These are phyloP conservation scores for Megaleporinus macrocephalus DNA, from an alignment of 2,113 vertebrate species.

Conservation along the genomic window DNA sequence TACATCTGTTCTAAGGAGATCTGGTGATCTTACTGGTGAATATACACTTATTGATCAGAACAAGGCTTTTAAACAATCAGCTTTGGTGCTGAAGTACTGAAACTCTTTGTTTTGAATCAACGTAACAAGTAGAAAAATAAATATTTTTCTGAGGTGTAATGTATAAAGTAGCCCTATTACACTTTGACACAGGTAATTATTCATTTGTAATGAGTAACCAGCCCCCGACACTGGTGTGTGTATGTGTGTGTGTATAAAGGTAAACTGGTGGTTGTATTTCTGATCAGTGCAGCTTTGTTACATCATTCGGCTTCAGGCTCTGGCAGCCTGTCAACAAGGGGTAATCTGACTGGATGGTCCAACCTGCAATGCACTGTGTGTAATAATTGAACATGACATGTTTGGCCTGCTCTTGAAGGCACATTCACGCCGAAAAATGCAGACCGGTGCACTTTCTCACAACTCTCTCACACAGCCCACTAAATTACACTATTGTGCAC, in stretches of 20 bases:
- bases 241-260: neutral
- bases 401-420: neutral
- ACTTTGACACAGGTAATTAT: too few relatives aligned
- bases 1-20: too few relatives aligned
- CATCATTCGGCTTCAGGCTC: neutral
- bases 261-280: neutral
- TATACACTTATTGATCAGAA: too few relatives aligned
- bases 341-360: conserved; percentile 1
- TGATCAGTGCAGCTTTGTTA: neutral
- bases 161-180: too few relatives aligned
- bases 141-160: too few relatives aligned
- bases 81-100: too few relatives aligned
- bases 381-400: conserved; percentile 21
- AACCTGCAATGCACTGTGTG: neutral
- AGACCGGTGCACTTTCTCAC: neutral
- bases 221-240: too few relatives aligned
- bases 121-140: too few relatives aligned
- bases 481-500: neutral
- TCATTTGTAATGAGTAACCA: too few relatives aligned
- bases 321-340: neutral
- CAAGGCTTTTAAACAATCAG: too few relatives aligned
- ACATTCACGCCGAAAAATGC: conserved; percentile 14
- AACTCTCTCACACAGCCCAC: neutral
- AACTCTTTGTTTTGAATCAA: too few relatives aligned
- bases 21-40: too few relatives aligned